These are phyloP conservation scores for Pecten maximus DNA, from an alignment of 2,888 invertebrate species.

Conservation along the genomic window DNA sequence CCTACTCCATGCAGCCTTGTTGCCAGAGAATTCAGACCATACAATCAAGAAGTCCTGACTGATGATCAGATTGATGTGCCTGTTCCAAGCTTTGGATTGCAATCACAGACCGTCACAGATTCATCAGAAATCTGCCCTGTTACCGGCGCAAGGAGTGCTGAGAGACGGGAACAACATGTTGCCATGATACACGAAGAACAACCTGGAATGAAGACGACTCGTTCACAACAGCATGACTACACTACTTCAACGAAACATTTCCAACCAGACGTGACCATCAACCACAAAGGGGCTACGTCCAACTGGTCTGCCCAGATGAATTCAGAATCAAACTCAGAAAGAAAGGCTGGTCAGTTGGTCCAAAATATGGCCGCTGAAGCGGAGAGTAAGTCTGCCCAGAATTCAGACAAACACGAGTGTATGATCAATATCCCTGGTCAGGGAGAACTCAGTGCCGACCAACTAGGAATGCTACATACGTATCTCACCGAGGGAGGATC, in stretches of 20 bases:
- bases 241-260: not conserved
- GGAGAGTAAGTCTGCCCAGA: not conserved
- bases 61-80: not conserved
- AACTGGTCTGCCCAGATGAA: not conserved
- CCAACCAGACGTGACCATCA: not conserved
- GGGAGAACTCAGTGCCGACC: not conserved
- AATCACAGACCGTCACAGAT: not conserved
- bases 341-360: not conserved
- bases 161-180: not conserved
- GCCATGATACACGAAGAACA: not conserved
- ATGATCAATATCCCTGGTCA: not conserved
- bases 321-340: not conserved
- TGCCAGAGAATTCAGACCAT: not conserved
- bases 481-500: not conserved
- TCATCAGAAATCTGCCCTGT: not conserved
- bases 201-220: not conserved
- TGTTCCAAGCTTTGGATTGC: constrained; percentile 3
- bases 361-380: not conserved
- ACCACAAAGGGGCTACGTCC: not conserved
- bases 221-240: not conserved
- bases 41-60: not conserved
- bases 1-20: not conserved
- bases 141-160: not conserved
- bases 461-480: not conserved
- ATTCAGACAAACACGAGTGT: not conserved